phyloP scores from a whole-genome alignment of 2,113 vertebrate species.

The Rhabdornis inornatus region DNA sequence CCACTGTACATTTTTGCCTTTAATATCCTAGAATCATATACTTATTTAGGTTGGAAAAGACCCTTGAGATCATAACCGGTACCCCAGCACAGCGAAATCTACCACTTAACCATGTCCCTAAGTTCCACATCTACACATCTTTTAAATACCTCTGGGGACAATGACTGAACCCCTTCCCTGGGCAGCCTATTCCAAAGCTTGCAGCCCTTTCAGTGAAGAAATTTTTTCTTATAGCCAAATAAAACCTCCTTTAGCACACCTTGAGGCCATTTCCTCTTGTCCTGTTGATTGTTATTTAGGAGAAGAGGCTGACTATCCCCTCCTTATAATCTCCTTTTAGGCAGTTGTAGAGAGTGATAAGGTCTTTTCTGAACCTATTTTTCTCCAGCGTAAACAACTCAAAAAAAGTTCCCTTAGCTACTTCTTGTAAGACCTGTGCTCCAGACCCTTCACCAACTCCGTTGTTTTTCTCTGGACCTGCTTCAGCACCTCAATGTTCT shows the following conservation, averaged over 20 bases:
- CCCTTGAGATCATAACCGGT: background rate
- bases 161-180: background rate
- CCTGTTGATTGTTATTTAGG: background rate
- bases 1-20: background rate
- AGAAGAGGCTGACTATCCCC: background rate
- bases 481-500: background rate
- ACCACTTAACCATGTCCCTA: background rate
- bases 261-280: background rate
- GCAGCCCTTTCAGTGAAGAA: background rate
- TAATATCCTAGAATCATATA: background rate
- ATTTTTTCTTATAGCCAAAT: background rate
- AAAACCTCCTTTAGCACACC: background rate
- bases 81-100: background rate
- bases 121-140: background rate
- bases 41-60: background rate
- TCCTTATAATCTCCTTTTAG: background rate
- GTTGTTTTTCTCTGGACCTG: background rate
- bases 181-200: background rate
- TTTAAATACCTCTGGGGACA: fast-evolving
- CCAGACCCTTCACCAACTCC: background rate
- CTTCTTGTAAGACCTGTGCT: background rate
- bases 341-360: background rate
- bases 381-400: background rate
- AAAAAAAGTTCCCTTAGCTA: background rate
- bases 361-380: background rate